phyloP scores from a whole-genome alignment of 1,140 invertebrate species.

The Amyelois transitella region DNA sequence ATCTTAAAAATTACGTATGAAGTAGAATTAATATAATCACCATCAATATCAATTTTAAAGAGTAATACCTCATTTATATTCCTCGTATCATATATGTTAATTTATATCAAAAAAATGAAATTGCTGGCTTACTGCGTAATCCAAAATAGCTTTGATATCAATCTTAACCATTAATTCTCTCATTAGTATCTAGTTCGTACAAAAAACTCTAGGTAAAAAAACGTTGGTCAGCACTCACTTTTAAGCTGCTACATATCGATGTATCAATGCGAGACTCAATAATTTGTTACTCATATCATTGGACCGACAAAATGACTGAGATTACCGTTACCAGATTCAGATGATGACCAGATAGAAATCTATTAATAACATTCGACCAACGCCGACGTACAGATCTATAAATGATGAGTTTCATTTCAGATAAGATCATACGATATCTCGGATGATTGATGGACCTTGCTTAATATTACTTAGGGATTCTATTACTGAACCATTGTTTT shows the following conservation, averaged over 20 bases:
- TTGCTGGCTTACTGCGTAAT: background rate
- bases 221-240: background rate
- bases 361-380: slow-evolving; percentile 69
- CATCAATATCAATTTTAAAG: background rate
- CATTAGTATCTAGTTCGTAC: slow-evolving; percentile 7
- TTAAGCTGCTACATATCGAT: slow-evolving; percentile 6
- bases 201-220: background rate
- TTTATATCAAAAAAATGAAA: background rate
- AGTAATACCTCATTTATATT: background rate
- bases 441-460: slow-evolving; percentile 60
- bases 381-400: slow-evolving; percentile 64
- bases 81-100: background rate
- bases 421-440: slow-evolving; percentile 63
- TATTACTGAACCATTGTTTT: slow-evolving; percentile 64
- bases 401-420: slow-evolving; percentile 72
- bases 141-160: background rate
- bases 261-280: slow-evolving; percentile 16
- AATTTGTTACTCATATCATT: slow-evolving; percentile 61
- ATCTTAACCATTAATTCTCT: slow-evolving; percentile 4
- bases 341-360: slow-evolving; percentile 69
- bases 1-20: background rate
- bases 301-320: slow-evolving; percentile 50
- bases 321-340: slow-evolving; percentile 61
- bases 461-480: slow-evolving; percentile 64
- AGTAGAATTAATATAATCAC: no score